Percentiles rank a stretch among this genome's conserved stretches.
phyloP scores from a whole-genome alignment of 2,797 vertebrate genomes.

The Lutjanus argentimaculatus region DNA sequence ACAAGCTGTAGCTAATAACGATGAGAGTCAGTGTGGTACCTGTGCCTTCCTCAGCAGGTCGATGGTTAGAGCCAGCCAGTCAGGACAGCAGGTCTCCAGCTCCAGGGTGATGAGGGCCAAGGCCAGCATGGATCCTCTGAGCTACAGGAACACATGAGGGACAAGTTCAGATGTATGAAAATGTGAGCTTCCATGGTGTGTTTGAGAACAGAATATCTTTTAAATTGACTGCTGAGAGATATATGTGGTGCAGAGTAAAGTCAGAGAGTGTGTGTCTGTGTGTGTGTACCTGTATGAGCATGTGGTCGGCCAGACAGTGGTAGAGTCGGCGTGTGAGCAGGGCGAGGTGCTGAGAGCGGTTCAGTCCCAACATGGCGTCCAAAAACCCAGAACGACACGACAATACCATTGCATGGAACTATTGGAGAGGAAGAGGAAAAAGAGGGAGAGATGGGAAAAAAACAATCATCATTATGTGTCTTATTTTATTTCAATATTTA shows the following conservation, averaged over 20 bases:
- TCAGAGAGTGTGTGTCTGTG: background rate
- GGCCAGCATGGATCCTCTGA: slow-evolving; percentile 95
- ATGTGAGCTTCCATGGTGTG: too few relatives aligned
- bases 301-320: slow-evolving; percentile 92
- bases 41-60: slow-evolving; percentile 91
- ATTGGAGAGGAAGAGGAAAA: background rate
- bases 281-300: slow-evolving; percentile 85
- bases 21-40: slow-evolving; percentile 61
- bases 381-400: slow-evolving; percentile 89
- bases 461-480: background rate
- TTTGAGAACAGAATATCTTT: background rate
- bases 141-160: slow-evolving; percentile 59
- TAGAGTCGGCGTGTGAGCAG: slow-evolving; percentile 91
- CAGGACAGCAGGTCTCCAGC: slow-evolving; percentile 95
- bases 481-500: background rate
- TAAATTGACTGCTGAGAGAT: background rate
- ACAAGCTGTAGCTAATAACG: background rate
- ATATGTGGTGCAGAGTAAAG: background rate
- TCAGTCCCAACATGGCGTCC: slow-evolving; percentile 85
- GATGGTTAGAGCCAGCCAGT: slow-evolving; percentile 96
- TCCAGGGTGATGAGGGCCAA: slow-evolving; percentile 95
- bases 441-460: background rate
- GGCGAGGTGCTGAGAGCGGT: slow-evolving; percentile 91
- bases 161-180: background rate
- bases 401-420: slow-evolving; percentile 95